Evolutionary conservation across 2,113 vertebrate species (phyloP).

Genomic region (Pangasianodon gigas): DNA sequence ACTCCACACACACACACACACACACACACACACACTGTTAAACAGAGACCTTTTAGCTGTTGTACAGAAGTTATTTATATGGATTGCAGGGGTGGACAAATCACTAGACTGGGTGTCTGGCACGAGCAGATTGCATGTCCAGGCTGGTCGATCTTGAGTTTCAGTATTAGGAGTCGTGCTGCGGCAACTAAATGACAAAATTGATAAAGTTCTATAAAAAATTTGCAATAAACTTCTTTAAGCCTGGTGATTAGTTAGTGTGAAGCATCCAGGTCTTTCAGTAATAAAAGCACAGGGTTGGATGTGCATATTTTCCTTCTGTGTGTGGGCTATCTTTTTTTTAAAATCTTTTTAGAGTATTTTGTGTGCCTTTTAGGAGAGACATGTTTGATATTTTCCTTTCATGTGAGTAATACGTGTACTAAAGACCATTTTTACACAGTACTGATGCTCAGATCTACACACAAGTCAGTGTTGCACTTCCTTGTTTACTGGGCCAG

Average conservation of each 20-base stretch:
- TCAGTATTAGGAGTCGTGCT: not conserved
- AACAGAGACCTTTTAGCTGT: not conserved
- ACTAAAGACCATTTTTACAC: not conserved
- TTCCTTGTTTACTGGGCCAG: not conserved
- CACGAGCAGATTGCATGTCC: not conserved
- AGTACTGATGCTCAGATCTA: not conserved
- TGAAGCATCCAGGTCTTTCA: not conserved
- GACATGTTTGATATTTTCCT: not conserved
- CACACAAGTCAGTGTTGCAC: not conserved
- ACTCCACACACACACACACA: not conserved
- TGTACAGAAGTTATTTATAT: not conserved
- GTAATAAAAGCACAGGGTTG: not conserved
- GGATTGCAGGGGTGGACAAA: not conserved
- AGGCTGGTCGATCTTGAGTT: not conserved
- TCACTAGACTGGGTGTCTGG: not conserved
- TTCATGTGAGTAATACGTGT: not conserved
- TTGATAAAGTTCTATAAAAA: not conserved
- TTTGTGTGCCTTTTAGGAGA: not conserved
- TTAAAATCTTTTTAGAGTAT: not conserved
- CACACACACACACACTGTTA: not conserved
- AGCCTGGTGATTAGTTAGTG: not conserved
- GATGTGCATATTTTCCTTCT: not conserved
- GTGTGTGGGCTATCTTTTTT: not conserved
- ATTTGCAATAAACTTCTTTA: not conserved
- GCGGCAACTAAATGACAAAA: not conserved